Percentiles rank a stretch among this genome's conserved stretches.
Evolutionary conservation across 2,113 vertebrate genomes (phyloP).

Genomic region (Callionymus lyra): DNA sequence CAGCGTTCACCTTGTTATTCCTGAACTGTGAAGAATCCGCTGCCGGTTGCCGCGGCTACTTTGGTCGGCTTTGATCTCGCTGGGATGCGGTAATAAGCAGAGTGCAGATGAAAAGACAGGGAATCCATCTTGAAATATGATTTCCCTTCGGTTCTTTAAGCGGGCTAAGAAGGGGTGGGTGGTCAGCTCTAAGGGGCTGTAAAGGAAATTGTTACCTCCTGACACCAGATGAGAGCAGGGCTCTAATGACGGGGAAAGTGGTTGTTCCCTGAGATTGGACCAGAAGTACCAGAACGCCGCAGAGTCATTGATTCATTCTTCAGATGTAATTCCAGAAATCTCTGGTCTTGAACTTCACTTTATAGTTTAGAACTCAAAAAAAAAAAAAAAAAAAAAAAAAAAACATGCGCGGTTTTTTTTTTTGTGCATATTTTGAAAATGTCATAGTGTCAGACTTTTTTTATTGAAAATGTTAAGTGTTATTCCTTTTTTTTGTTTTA

Average conservation of each 20-base stretch:
- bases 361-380: no score
- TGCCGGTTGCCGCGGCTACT: conserved; percentile 44
- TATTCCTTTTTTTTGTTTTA: no score
- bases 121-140: conserved; percentile 47
- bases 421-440: no score
- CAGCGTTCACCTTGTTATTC: conserved; percentile 49
- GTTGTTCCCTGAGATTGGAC: no score
- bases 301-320: not conserved
- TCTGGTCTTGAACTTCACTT: not conserved
- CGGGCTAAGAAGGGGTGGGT: conserved; percentile 50
- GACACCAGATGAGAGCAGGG: conserved; percentile 18
- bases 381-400: no score
- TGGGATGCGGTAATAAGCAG: conserved; percentile 49
- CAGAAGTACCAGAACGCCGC: no score
- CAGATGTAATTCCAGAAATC: not conserved
- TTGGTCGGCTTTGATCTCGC: conserved; percentile 62
- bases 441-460: no score
- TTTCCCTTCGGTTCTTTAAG: conserved; percentile 52
- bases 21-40: conserved; percentile 51
- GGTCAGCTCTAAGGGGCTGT: conserved; percentile 42
- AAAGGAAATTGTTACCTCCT: conserved; percentile 20
- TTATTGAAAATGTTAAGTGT: no score
- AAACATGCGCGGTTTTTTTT: no score
- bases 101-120: conserved; percentile 43
- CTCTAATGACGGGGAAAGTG: conserved; percentile 3